A percentile compares a stretch with the other conserved stretches of the same genome.
phyloP scores from a whole-genome alignment of 2,113 vertebrate genomes.

The Bujurquina vittata region DNA sequence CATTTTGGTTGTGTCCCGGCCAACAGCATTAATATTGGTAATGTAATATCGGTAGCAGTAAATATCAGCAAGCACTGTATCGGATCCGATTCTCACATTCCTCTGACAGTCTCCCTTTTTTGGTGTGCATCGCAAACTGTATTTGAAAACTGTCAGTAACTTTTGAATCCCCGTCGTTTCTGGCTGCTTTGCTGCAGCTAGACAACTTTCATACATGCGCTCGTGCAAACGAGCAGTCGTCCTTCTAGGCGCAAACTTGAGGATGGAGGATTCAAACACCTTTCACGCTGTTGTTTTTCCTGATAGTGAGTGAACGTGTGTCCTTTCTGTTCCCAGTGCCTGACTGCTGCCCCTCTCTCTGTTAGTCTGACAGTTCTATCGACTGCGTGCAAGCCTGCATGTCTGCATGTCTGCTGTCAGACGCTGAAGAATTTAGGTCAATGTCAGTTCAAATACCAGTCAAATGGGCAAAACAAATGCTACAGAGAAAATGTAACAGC shows the following conservation, averaged over 20 bases:
- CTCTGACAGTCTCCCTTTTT: too few species aligned
- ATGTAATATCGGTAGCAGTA: too few species aligned
- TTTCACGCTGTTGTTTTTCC: background rate
- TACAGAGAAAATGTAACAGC: slow-evolving; percentile 23
- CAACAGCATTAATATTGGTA: too few species aligned
- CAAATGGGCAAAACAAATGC: slow-evolving; percentile 40
- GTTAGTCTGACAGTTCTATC: slow-evolving; percentile 1
- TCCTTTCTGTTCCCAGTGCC: background rate
- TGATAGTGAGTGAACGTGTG: background rate
- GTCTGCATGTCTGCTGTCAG: slow-evolving; percentile 17
- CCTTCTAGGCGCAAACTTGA: background rate
- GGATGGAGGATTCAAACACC: background rate
- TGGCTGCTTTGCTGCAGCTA: background rate
- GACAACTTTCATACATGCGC: background rate
- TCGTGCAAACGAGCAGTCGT: background rate
- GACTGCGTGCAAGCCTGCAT: background rate
- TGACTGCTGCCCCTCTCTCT: background rate
- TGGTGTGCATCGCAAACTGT: too few species aligned
- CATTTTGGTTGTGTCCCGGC: too few species aligned
- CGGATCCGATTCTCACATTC: too few species aligned
- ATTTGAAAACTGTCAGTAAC: too few species aligned
- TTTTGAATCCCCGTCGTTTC: too few species aligned
- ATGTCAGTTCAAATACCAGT: slow-evolving; percentile 56
- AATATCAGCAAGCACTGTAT: too few species aligned
- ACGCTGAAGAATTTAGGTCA: slow-evolving; percentile 53